Evolutionary conservation across 1,140 invertebrate genomes (phyloP).

Genomic region (Neodiprion lecontei): DNA sequence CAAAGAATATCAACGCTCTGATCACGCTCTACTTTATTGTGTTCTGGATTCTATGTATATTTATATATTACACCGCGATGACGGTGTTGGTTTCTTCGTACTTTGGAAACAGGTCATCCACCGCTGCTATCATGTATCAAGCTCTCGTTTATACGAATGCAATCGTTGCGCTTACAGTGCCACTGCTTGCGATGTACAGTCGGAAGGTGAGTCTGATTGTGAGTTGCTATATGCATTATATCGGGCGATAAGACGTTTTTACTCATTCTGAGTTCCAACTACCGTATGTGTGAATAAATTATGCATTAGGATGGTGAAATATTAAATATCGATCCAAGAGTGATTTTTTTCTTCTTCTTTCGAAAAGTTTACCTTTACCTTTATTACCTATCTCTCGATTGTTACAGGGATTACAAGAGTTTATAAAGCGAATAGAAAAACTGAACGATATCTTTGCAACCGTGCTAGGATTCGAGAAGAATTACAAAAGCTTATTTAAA

Average conservation of each 20-base stretch:
- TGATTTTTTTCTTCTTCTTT: no score
- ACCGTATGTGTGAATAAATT: no score
- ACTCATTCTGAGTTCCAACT: no score
- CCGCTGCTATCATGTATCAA: not conserved
- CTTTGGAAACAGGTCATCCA: not conserved
- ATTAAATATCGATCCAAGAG: no score
- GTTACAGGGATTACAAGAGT: slow-evolving; percentile 12
- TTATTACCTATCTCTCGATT: not conserved
- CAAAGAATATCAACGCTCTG: not conserved
- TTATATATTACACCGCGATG: not conserved
- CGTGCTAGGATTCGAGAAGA: slow-evolving; percentile 16
- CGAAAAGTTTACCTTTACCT: no score
- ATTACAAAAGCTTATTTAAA: not conserved
- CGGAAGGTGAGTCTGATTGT: not conserved
- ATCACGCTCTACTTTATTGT: not conserved
- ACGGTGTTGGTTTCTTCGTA: not conserved
- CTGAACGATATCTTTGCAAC: slow-evolving; percentile 11
- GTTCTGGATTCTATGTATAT: not conserved
- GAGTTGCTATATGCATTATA: no score
- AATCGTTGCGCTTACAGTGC: not conserved
- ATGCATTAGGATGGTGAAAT: no score
- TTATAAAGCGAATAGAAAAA: slow-evolving; percentile 10
- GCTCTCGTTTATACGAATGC: not conserved
- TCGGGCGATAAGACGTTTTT: no score
- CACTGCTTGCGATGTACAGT: not conserved